These are phyloP conservation scores for Cotesia congregata DNA, from an alignment of 2,888 invertebrate genomes.

Conservation along the genomic window DNA sequence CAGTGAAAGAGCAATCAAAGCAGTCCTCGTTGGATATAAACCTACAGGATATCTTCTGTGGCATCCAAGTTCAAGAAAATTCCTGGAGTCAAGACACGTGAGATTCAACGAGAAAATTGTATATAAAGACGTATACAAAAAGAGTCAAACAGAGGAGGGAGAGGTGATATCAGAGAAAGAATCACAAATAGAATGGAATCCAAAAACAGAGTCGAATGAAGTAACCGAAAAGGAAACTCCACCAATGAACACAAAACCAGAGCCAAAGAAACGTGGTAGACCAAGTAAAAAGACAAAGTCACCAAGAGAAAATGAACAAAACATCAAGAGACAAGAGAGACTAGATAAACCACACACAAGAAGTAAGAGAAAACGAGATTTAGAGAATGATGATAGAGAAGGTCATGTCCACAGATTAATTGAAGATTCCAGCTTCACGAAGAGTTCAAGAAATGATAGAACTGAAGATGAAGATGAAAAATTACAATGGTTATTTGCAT, in stretches of 20 bases:
- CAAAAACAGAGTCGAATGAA: slow-evolving; percentile 18
- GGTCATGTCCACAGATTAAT: not conserved
- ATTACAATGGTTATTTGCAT: slow-evolving; percentile 29
- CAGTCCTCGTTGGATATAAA: slow-evolving; percentile 41
- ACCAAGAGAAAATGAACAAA: not conserved
- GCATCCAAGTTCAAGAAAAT: slow-evolving; percentile 42
- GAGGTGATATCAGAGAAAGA: not conserved
- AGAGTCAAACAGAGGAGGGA: slow-evolving; percentile 17
- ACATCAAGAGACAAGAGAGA: slow-evolving; percentile 18
- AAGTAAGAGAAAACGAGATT: slow-evolving; percentile 26
- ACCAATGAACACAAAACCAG: not conserved
- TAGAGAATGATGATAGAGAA: not conserved
- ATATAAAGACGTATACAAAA: slow-evolving; percentile 38
- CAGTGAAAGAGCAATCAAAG: slow-evolving; percentile 29
- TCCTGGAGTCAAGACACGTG: slow-evolving; percentile 41
- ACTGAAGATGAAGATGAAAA: slow-evolving; percentile 16
- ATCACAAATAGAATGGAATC: slow-evolving; percentile 9
- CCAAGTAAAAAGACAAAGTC: slow-evolving; percentile 12
- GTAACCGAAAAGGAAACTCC: slow-evolving; percentile 9
- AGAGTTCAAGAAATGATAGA: not conserved
- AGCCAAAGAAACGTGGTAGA: slow-evolving; percentile 27
- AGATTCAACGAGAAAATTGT: slow-evolving; percentile 45
- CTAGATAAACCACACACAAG: slow-evolving; percentile 30
- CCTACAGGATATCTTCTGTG: slow-evolving; percentile 37
- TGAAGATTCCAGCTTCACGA: slow-evolving; percentile 16